Conservation (phyloP, 1,140 invertebrate species). For the Brachionus manjavacas region DNA sequence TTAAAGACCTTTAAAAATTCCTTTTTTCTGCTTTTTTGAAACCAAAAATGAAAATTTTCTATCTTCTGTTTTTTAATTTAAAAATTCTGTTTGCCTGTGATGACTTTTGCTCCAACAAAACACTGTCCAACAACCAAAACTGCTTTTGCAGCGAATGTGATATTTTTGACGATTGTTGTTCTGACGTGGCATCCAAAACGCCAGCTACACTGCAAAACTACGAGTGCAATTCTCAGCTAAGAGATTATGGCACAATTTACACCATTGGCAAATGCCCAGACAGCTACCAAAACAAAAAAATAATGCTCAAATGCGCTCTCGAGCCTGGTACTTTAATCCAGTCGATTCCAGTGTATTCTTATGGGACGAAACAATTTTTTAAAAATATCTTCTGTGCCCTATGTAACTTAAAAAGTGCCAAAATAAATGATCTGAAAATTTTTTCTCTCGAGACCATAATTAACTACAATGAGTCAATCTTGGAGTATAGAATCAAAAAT, state of each 20-base stretch:
- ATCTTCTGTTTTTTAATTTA: background rate
- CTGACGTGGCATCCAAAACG: background rate
- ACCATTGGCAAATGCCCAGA: background rate
- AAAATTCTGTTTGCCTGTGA: background rate
- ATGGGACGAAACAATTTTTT: background rate
- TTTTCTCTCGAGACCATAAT: background rate
- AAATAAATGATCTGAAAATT: background rate
- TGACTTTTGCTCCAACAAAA: background rate
- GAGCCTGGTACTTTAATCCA: background rate
- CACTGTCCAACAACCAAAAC: background rate
- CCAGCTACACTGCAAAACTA: background rate
- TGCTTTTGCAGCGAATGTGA: background rate
- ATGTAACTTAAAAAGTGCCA: background rate
- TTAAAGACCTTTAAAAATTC: background rate
- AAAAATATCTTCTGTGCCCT: background rate
- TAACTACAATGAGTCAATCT: background rate
- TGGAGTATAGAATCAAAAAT: background rate
- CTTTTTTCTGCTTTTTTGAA: background rate
- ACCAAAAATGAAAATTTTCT: background rate
- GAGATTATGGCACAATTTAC: background rate
- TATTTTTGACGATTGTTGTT: background rate
- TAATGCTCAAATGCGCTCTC: background rate
- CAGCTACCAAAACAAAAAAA: background rate
- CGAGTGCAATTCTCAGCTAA: background rate
- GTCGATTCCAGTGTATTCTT: background rate